These are phyloP conservation scores for Cryptocephalus moraei DNA, from an alignment of 2,888 invertebrate genomes.

Conservation along the genomic window DNA sequence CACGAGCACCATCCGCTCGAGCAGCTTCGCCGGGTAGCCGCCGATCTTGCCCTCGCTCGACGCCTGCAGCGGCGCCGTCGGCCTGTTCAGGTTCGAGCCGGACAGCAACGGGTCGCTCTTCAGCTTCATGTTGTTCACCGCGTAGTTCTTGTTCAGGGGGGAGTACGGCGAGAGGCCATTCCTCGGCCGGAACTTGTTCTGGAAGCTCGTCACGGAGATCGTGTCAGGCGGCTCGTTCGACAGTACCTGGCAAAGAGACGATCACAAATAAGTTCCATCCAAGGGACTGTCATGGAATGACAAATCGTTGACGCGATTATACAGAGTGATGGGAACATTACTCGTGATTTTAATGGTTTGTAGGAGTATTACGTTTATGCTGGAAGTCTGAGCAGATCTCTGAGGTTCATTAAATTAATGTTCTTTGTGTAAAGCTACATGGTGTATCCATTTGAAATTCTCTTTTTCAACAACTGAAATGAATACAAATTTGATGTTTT, in stretches of 20 bases:
- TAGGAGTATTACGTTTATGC: no score
- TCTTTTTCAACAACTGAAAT: no score
- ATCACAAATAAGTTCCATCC: no score
- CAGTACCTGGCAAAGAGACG: slow-evolving; percentile 32
- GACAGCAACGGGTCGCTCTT: slow-evolving; percentile 64
- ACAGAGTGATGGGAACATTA: no score
- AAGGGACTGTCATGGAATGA: no score
- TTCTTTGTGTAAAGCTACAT: no score
- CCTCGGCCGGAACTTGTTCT: slow-evolving; percentile 68
- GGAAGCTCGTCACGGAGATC: slow-evolving; percentile 73
- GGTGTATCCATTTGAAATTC: no score
- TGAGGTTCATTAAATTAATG: no score
- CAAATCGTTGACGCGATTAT: no score
- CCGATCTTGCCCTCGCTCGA: slow-evolving; percentile 51
- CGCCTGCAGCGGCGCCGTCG: slow-evolving; percentile 17
- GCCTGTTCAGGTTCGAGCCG: slow-evolving; percentile 37
- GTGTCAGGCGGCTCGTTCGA: slow-evolving; percentile 89
- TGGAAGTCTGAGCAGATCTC: no score
- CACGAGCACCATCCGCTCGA: slow-evolving; percentile 79
- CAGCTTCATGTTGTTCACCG: slow-evolving; percentile 29
- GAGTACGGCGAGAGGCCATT: slow-evolving; percentile 41
- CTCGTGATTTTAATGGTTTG: no score
- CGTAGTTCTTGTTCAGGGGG: slow-evolving; percentile 38
- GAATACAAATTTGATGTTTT: no score
- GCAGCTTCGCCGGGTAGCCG: slow-evolving; percentile 72